A percentile compares a stretch with the other conserved stretches of the same genome.
Evolutionary conservation across 1,140 invertebrate genomes (phyloP).

Genomic region (Euura lappo): DNA sequence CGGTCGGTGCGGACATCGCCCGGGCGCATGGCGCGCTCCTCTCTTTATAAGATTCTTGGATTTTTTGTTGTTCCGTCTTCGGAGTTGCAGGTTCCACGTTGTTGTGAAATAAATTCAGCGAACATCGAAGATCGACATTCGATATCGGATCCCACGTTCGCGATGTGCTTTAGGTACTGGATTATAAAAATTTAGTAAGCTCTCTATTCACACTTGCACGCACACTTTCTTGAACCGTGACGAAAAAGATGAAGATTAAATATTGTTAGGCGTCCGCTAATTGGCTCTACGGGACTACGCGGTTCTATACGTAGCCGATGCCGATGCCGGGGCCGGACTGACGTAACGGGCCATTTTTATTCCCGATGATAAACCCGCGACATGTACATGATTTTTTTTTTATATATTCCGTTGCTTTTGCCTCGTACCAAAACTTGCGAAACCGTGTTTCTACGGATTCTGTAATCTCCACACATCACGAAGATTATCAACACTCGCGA

Average conservation of each 20-base stretch:
- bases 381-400: not conserved
- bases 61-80: too few species aligned
- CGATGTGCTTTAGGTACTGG: not conserved
- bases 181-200: too few species aligned
- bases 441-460: too few species aligned
- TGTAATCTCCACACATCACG: too few species aligned
- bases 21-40: slow-evolving; percentile 58
- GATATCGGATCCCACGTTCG: not conserved
- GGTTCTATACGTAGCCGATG: not conserved
- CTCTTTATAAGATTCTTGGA: not conserved
- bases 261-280: slow-evolving; percentile 8
- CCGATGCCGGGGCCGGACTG: not conserved
- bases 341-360: slow-evolving; percentile 8
- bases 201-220: not conserved
- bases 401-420: not conserved
- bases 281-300: not conserved
- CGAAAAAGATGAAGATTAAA: not conserved
- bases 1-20: slow-evolving; percentile 68
- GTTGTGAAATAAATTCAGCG: not conserved
- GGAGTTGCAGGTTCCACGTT: not conserved
- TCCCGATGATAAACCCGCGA: slow-evolving; percentile 6
- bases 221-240: slow-evolving; percentile 12
- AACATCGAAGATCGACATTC: not conserved
- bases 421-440: too few species aligned
- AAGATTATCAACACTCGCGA: too few species aligned